Base-by-base conservation (phyloP, 2,888 invertebrate genomes). In the Neria commutata region DNA sequence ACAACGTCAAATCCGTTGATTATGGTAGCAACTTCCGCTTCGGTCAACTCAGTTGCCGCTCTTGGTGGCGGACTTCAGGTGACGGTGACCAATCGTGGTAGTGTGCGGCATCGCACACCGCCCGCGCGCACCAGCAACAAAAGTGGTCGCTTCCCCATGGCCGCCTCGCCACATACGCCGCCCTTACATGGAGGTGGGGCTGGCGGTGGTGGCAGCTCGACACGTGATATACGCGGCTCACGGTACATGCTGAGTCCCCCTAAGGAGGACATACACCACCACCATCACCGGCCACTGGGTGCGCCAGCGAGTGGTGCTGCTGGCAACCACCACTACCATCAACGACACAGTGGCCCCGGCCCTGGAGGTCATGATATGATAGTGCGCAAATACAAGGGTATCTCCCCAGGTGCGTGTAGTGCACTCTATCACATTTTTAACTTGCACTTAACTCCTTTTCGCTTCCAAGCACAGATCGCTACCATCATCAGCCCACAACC, bases 131-230 rank as follows among this genome's bases (percentile, higher is more conserved):
- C 72, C 8, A 63, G 60, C 51, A n/a, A 56, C 67, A n/a, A 74
- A 67, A 42, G 66, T 65, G 14, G 46, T 8, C 72, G 80, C 16
- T 79, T 73, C 57, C 73, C 68, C 17, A 62, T 50, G 48, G 69
- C 68, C 17, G 72, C 73, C 49, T 80, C 81, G 33, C 82, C 82
- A 17, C 82, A 82, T 25, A 82, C 82, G 56, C 82, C 82, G n/a
- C 82, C 82, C 50, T 70, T 76, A 24, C 72, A 74, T 63, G 69
- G 67, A 3, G 57, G 62, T 8, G 51, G 55, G 8, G 53, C 54
- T 2, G 50, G 55, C 16, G 56, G 58, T 6, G 34, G 58, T 11
- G 63, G 64, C 5, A 54, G 63, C 49, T n/a, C 60, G 0, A n/a
- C 60, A 0, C 67, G 74, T 5, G 75, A 74, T 46, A 60, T 65